Evolutionary conservation across 2,113 vertebrate genomes (phyloP), one percentile per base, ranked within the genome.

Genomic region (Eublepharis macularius): DNA sequence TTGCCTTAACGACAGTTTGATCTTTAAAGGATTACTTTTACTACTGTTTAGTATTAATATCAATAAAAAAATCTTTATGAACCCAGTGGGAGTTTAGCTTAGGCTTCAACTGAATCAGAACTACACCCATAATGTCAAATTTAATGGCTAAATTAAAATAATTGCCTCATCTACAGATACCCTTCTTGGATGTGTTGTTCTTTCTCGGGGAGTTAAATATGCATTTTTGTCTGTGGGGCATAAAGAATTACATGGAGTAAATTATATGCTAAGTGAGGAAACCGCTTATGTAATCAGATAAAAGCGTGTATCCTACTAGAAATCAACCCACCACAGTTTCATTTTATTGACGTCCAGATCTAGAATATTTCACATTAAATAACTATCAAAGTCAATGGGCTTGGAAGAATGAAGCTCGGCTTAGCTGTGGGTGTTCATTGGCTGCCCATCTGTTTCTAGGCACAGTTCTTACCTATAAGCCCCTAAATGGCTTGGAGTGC

Each of bases 131-230:
- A 43, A 76, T 43, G 68, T 81, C 66, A 81, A 81, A 76, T 81
- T 43, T 86, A 80, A 90, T 88, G 80, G 72, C 85, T 34, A 83
- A 43, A 86, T 87, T 94, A 80, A 88, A 94, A 70, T 91, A 90
- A 87, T 89, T 68, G 51, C 19, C 0, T 88, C 68, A 82, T 41
- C 6, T 14, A 70, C 72, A 66, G 86, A 69, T 41, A 0, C 29
- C 4, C 29, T 83, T 3, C 85, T 60, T 90, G 76, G 14, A 26
- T 45, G 34, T n/a, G 21, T 39, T 54, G 13, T 72, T 79, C 49
- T 86, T n/a, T 36, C 74, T 78, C 24, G 7, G 81, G 77, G 88
- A 43, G 73, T 54, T 89, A 90, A 89, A 36, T 74, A 93, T 76
- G 75, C 3, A 78, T 66, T 63, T 0, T 84, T 82, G 29, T 92